Evolutionary conservation across 2,113 vertebrate genomes (phyloP).

Genomic region (Micronycteris hirsuta): DNA sequence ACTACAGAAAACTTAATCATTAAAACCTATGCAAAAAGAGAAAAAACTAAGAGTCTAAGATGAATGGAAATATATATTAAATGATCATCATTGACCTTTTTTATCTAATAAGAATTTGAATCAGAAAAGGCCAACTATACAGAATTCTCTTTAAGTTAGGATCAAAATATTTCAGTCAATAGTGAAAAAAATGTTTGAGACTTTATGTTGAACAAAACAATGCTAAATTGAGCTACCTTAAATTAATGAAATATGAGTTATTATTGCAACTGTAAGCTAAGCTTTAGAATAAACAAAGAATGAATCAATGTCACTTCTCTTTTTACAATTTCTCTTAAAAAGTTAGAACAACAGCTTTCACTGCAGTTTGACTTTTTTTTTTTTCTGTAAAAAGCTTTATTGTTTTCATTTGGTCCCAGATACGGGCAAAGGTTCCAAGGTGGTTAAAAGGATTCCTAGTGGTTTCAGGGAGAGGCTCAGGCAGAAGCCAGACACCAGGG

Average conservation of each 20-base stretch:
- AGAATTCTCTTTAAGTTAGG: neutral
- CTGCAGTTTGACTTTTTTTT: neutral
- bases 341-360: neutral
- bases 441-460: neutral
- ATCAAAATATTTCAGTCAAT: constrained; percentile 16
- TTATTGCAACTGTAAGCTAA: neutral
- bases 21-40: neutral
- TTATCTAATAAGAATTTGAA: neutral
- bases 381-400: neutral
- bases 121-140: neutral
- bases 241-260: neutral
- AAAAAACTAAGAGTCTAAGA: neutral
- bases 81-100: neutral
- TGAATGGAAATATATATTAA: constrained; percentile 22
- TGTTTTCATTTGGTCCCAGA: neutral
- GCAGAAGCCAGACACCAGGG: neutral
- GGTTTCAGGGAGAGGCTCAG: neutral
- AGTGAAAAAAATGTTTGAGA: neutral
- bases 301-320: neutral
- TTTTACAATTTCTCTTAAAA: neutral
- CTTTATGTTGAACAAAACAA: neutral
- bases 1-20: neutral
- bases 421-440: neutral
- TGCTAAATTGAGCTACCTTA: neutral
- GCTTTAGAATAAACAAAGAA: neutral